A percentile compares a stretch with the other conserved stretches of the same genome.
Evolutionary conservation across 2,888 invertebrate species (phyloP).

Genomic region (Syritta pipiens): DNA sequence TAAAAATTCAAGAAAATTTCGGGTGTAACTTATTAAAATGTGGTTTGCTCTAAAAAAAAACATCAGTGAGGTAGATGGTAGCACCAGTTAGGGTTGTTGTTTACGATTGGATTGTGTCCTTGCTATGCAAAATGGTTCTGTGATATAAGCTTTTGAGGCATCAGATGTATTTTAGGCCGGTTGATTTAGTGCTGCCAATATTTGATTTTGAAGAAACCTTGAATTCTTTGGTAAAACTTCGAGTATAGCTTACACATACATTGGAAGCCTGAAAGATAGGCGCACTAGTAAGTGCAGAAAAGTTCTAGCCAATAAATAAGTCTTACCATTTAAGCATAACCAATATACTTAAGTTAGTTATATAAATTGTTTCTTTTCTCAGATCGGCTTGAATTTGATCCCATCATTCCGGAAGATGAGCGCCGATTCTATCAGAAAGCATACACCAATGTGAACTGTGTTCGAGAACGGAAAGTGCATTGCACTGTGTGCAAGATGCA

Average conservation of each 20-base stretch:
- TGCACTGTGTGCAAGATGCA: slow-evolving; percentile 88
- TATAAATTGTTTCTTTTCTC: slow-evolving; percentile 50
- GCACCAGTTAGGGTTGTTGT: neutral
- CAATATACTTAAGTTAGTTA: no score
- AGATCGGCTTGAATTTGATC: slow-evolving; percentile 80
- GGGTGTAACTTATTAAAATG: no score
- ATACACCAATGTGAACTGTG: slow-evolving; percentile 82
- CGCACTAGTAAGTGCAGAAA: no score
- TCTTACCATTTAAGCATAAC: no score
- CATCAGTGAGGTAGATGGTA: slow-evolving; percentile 28
- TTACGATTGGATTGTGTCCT: slow-evolving; percentile 13
- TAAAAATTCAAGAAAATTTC: no score
- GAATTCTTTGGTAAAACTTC: no score
- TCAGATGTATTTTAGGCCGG: neutral
- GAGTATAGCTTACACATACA: no score
- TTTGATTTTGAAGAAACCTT: no score
- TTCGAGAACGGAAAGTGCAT: slow-evolving; percentile 83
- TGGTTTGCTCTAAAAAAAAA: neutral
- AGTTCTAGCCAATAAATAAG: no score
- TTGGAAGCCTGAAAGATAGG: no score
- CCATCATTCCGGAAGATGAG: slow-evolving; percentile 81
- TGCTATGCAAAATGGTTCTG: neutral
- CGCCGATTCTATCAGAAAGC: slow-evolving; percentile 80
- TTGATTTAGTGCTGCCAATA: slow-evolving; percentile 22
- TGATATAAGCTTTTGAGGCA: neutral